A percentile compares a stretch with the other conserved stretches of the same genome.
These are phyloP conservation scores for Spermophilus dauricus DNA, from an alignment of 2,113 vertebrate species.

Conservation along the genomic window DNA sequence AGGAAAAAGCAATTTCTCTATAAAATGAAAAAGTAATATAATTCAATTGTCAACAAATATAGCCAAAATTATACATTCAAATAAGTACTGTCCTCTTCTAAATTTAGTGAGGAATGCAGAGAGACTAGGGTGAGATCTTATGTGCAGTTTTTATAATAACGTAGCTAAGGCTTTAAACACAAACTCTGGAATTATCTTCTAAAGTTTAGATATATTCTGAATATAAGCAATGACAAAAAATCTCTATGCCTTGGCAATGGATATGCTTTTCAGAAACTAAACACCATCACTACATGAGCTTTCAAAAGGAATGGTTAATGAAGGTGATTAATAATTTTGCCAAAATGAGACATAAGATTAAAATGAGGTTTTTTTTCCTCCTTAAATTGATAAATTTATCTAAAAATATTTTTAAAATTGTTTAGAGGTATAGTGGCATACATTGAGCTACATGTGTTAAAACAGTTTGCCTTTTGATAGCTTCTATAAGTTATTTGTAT, in stretches of 20 bases:
- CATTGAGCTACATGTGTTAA: neutral
- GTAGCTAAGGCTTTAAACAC: neutral
- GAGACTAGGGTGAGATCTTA: neutral
- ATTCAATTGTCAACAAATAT: constrained; percentile 51
- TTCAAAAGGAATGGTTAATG: neutral
- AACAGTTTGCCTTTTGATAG: neutral
- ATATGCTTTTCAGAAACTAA: constrained; percentile 20
- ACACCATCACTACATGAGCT: neutral
- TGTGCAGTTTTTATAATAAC: neutral
- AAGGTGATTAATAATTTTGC: neutral
- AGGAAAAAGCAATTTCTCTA: neutral
- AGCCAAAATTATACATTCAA: constrained; percentile 52
- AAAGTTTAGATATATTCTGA: constrained; percentile 32
- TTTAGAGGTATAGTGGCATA: neutral
- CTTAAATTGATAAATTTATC: neutral
- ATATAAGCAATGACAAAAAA: neutral
- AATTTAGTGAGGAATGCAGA: neutral
- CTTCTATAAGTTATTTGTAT: neutral
- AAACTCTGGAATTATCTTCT: constrained; percentile 14
- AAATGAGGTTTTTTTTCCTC: neutral
- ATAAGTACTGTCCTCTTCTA: constrained; percentile 18
- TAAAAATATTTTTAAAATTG: neutral
- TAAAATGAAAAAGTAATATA: constrained; percentile 43
- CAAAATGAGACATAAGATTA: neutral
- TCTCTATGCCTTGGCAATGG: neutral